phyloP scores from a whole-genome alignment of 2,797 vertebrate species.

The Glyptemys insculpta region DNA sequence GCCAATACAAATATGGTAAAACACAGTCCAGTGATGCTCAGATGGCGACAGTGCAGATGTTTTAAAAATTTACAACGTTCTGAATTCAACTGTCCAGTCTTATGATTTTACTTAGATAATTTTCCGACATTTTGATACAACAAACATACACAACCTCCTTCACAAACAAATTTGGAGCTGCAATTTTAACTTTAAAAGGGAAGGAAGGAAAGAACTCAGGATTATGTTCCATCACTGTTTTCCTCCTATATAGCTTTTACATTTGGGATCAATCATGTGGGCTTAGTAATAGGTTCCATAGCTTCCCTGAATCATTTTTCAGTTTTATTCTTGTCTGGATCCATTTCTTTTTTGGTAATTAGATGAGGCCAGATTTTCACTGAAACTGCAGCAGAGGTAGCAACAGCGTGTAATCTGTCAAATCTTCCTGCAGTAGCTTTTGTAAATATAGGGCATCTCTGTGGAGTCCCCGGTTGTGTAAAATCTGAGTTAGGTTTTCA shows the following conservation, averaged over 20 bases:
- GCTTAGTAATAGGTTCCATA: background rate
- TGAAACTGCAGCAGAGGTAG: background rate
- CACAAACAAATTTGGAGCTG: background rate
- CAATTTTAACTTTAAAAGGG: background rate
- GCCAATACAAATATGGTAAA: background rate
- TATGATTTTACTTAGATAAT: background rate
- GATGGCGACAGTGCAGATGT: fast-evolving
- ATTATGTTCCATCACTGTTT: background rate
- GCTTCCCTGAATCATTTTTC: background rate
- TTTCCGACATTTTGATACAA: background rate
- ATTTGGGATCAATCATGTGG: background rate
- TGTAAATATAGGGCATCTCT: background rate
- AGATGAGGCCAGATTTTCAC: background rate
- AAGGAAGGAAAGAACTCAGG: background rate
- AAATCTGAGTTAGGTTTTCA: background rate
- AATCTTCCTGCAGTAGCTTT: background rate
- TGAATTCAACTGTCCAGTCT: background rate
- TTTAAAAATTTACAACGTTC: background rate
- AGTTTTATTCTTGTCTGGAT: background rate
- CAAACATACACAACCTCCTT: background rate
- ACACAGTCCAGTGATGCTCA: background rate
- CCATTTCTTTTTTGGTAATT: background rate
- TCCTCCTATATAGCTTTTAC: background rate
- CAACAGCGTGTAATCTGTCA: background rate
- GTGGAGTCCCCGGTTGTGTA: background rate